phyloP scores from a whole-genome alignment of 2,113 vertebrate species.

The Oncorhynchus keta region DNA sequence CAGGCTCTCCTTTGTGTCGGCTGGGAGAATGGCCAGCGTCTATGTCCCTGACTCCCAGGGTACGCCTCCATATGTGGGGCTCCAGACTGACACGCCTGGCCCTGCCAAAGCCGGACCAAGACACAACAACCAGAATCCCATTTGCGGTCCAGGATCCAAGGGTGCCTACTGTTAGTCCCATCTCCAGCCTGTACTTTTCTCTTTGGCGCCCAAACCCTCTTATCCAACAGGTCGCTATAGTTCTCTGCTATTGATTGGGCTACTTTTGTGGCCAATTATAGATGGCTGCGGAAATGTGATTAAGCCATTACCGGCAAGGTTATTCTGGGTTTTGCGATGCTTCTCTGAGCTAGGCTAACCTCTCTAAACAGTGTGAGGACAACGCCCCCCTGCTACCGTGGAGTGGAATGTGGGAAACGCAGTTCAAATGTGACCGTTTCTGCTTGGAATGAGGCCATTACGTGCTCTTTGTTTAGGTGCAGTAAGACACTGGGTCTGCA shows the following conservation, averaged over 20 bases:
- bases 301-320: conserved; percentile 31
- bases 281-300: conserved; percentile 34
- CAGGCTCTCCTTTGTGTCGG: not conserved
- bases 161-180: not conserved
- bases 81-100: not conserved
- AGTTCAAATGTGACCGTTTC: not conserved
- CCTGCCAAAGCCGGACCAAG: not conserved
- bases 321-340: conserved; percentile 35
- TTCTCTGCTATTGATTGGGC: not conserved
- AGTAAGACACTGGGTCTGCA: no score
- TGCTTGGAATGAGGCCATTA: not conserved
- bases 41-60: conserved; percentile 2
- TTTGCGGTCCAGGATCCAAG: not conserved
- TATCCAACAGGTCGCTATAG: not conserved
- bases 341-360: not conserved
- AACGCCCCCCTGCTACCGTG: not conserved
- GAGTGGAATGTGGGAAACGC: not conserved
- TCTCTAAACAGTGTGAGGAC: not conserved
- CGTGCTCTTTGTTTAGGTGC: not conserved
- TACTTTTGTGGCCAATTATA: not conserved
- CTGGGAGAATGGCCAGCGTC: conserved; percentile 1
- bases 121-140: not conserved
- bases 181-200: not conserved
- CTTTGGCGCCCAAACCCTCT: not conserved
- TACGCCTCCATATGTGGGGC: not conserved